Base-by-base conservation (phyloP, 2,113 vertebrate genomes). In the Stomatorhinus ivindoensis region DNA sequence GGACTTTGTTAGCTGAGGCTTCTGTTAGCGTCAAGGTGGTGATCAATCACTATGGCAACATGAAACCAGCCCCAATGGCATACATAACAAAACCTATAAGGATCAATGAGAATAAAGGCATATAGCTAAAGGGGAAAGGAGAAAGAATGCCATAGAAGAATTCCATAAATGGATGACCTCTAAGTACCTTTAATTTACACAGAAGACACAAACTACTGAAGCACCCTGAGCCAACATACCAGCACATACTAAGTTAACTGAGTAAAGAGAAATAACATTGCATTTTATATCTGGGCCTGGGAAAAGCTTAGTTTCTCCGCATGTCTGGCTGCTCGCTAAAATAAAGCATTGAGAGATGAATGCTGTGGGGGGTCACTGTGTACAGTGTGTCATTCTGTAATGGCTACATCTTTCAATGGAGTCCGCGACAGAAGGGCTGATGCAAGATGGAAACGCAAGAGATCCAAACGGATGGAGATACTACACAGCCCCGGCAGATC, bases 331-430 rank as follows among this genome's bases (percentile, higher is more conserved):
- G 94, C 95, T 96, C 93, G 93, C 95, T 97, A 96, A 97, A 97
- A 97, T 97, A 97, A 97, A 97, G 97, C 97, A 97, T 95, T 94
- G 96, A 94, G 95, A 97, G 97, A 98, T 96, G 96, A 96, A 97
- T 97, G 96, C 95, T 95, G 96, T 97, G 96, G 97, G 96, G 96
- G 97, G 97, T 97, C 97, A 96, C 95, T 96, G 96, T 96, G 96
- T 97, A 96, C 96, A 97, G 96, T 93, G 97, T 97, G 97, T 97
- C 97, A 97, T 95, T 97, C 97, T 96, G 96, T 97, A 97, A 97
- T 96, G 97, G 97, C 96, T 96, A 97, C 97, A 97, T 97, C 96
- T 97, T 96, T 97, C 97, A 97, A 96, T 96, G 97, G 96, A 94
- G 95, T 95, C 96, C 95, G 95, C 94, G 95, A 94, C 95, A 94